Conservation (phyloP, 1,140 invertebrate species). For the Pentalonia nigronervosa region DNA sequence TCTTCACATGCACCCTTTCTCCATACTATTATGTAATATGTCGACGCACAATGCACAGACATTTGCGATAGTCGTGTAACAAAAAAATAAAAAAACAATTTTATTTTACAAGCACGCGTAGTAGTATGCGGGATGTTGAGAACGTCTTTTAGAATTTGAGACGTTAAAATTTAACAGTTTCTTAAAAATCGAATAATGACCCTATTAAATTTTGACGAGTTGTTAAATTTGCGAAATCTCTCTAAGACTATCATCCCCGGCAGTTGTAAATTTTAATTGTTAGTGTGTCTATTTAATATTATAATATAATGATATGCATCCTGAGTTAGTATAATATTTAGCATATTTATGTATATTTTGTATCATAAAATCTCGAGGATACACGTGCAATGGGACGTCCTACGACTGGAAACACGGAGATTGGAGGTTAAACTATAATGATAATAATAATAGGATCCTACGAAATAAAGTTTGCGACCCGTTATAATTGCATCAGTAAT, state of each 20-base stretch:
- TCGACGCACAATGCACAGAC: background rate
- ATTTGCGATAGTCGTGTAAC: background rate
- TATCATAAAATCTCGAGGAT: background rate
- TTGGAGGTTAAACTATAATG: background rate
- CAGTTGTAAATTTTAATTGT: background rate
- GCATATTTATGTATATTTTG: background rate
- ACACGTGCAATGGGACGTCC: background rate
- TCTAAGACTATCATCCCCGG: background rate
- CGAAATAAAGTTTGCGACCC: constrained; percentile 2
- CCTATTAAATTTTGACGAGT: background rate
- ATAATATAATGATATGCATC: background rate
- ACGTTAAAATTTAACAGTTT: constrained; percentile 14
- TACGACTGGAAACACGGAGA: background rate
- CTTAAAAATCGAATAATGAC: background rate
- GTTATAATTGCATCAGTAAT: constrained; percentile 36
- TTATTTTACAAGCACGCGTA: background rate
- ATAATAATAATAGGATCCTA: background rate
- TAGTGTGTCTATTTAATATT: background rate
- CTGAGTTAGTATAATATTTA: background rate
- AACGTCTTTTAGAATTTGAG: background rate
- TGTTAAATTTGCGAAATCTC: background rate
- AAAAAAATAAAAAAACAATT: background rate
- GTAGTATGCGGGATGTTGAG: background rate
- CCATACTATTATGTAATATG: no score
- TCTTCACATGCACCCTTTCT: no score